These are phyloP conservation scores for Leptestheria dahalacensis DNA, from an alignment of 1,140 invertebrate genomes.

Conservation along the genomic window DNA sequence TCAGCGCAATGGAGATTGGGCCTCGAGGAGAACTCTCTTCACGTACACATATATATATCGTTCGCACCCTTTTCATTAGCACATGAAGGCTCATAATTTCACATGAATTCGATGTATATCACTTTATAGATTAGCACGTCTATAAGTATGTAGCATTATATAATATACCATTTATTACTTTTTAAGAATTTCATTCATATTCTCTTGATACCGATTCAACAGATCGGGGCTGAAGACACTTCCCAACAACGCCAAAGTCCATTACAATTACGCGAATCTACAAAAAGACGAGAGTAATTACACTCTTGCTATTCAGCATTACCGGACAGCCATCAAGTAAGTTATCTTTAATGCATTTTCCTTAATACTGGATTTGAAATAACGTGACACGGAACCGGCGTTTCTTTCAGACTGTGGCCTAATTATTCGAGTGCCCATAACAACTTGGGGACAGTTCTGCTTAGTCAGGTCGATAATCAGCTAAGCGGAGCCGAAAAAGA, in stretches of 20 bases:
- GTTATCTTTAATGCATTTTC: too few relatives aligned
- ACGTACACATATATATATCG: conserved; percentile 24
- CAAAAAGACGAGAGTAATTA: conserved; percentile 52
- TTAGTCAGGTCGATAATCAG: conserved; percentile 27
- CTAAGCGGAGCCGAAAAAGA: not conserved
- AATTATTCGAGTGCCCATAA: conserved; percentile 74
- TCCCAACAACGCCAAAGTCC: conserved; percentile 75
- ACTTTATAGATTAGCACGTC: not conserved
- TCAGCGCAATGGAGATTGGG: conserved; percentile 32
- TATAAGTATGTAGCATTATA: too few relatives aligned
- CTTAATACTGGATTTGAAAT: not conserved
- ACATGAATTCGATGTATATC: not conserved
- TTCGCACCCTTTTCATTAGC: too few relatives aligned
- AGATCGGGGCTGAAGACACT: conserved; percentile 64
- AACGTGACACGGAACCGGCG: not conserved
- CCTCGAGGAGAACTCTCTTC: conserved; percentile 27
- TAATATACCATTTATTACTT: not conserved
- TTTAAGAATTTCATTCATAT: too few relatives aligned
- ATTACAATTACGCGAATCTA: conserved; percentile 82
- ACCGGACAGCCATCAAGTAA: conserved; percentile 64
- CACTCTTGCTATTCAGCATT: conserved; percentile 57
- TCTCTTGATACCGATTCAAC: conserved; percentile 31
- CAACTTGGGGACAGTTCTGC: conserved; percentile 66
- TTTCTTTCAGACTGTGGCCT: conserved; percentile 56
- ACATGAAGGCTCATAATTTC: too few relatives aligned